Conservation (phyloP, 2,797 vertebrate species). For the Sarcophilus harrisii region DNA sequence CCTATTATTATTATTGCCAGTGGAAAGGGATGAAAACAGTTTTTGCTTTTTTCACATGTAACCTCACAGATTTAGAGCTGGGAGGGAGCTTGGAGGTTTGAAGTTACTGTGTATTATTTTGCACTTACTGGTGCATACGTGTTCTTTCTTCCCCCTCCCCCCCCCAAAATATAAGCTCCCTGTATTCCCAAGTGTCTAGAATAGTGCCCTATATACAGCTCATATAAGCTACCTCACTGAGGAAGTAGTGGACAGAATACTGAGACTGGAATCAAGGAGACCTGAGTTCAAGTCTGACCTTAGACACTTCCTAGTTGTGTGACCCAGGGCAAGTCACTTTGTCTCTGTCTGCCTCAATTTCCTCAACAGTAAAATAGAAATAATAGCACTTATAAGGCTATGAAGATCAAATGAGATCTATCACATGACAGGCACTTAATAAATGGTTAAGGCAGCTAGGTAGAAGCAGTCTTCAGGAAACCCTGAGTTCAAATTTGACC, state of each 20-base stretch:
- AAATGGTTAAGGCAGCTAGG: neutral
- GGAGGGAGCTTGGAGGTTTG: neutral
- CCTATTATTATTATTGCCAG: neutral
- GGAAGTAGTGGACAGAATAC: neutral
- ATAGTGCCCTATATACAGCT: neutral
- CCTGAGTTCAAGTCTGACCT: neutral
- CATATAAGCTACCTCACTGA: neutral
- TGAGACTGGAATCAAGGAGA: neutral
- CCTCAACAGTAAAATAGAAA: neutral
- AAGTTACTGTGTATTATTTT: neutral
- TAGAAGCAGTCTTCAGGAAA: neutral
- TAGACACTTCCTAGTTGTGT: neutral
- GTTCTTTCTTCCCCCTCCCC: neutral
- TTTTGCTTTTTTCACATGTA: neutral
- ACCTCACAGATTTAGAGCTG: neutral
- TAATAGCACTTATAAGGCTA: neutral
- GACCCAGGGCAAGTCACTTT: neutral
- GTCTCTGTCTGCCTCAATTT: neutral
- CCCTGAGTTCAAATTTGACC: neutral
- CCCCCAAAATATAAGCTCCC: neutral
- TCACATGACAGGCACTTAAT: neutral
- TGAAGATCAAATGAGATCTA: neutral
- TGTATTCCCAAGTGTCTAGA: no score
- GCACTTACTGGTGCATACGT: neutral
- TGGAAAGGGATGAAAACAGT: neutral